These are phyloP conservation scores for Leptopilina boulardi DNA, from an alignment of 1,140 invertebrate species.

Conservation along the genomic window DNA sequence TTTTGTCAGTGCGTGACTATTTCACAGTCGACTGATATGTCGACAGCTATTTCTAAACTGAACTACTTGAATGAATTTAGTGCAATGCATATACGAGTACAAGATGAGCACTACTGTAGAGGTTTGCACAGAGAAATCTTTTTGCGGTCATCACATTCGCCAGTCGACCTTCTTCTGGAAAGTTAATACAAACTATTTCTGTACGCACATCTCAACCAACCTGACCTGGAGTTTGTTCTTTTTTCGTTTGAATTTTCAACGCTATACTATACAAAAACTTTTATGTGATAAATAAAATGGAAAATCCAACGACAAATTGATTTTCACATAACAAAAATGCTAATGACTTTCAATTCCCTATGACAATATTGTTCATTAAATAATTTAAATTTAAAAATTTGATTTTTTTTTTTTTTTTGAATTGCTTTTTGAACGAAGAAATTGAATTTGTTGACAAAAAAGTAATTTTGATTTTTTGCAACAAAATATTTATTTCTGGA, in stretches of 20 bases:
- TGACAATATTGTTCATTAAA: no score
- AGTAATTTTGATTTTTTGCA: neutral
- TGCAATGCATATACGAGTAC: neutral
- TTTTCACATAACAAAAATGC: neutral
- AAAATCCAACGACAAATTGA: neutral
- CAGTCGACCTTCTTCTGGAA: constrained; percentile 58
- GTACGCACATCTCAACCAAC: constrained; percentile 40
- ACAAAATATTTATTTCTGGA: neutral
- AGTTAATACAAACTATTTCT: constrained; percentile 52
- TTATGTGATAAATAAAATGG: neutral
- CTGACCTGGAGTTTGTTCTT: constrained; percentile 21
- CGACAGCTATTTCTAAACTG: constrained; percentile 23
- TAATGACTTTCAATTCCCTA: no score
- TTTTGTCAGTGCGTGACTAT: neutral
- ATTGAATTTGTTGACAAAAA: no score
- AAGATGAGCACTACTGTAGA: constrained; percentile 33
- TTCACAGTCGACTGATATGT: constrained; percentile 6
- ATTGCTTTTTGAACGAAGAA: no score
- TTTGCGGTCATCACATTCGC: constrained; percentile 59
- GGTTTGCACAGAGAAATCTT: constrained; percentile 58
- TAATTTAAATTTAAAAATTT: neutral
- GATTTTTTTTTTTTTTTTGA: neutral
- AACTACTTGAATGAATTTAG: constrained; percentile 23
- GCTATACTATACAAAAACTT: no score
- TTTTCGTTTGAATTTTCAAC: neutral